Evolutionary conservation across 2,797 vertebrate species (phyloP), one percentile per base, ranked within the genome.

Genomic region (Ctenopoma multispine): DNA sequence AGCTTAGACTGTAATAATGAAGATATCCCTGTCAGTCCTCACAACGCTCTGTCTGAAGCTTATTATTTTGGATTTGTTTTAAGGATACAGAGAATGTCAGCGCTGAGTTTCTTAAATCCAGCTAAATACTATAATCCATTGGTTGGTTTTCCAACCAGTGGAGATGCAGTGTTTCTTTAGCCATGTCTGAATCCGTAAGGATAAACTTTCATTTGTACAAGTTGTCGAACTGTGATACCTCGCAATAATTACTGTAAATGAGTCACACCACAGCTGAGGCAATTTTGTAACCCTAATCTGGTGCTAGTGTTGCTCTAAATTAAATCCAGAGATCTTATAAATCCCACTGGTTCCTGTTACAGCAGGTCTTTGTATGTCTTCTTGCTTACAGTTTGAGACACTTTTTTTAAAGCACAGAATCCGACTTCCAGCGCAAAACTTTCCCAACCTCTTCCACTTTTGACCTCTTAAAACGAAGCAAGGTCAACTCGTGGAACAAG

Each of bases 1-100:
- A 1, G 41, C 81, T 81, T 61, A 68, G 74, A 66, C 69, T 79
- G 60, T 54, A 64, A 85, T 85, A 85, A 86, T 80, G 79, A 82
- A 91, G 80, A 81, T 71, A 44, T 79, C 75, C 62, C 72, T 86
- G 86, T 76, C 82, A 84, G 79, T 56, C 70, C 27, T 21, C 11
- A 12, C 72, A 40, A 71, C 51, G 73, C 70, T 70, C 44, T 21
- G 51, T 85, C 71, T 83, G n/a, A 69, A 79, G 59, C 68, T 29
- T 57, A 60, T 83, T 84, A 60, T 80, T 85, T 83, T 66, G 72
- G 64, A 83, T 82, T 71, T 70, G 51, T 87, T 86, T 74, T 64
- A 62, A 78, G 69, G 69, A 70, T 65, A 69, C 55, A 29, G 68
- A 70, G 65, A 88, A 87, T 85, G 81, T 87, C 86, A 88, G 68